phyloP scores from a whole-genome alignment of 1,140 invertebrate genomes.

The Cyphomyrmex costatus region DNA sequence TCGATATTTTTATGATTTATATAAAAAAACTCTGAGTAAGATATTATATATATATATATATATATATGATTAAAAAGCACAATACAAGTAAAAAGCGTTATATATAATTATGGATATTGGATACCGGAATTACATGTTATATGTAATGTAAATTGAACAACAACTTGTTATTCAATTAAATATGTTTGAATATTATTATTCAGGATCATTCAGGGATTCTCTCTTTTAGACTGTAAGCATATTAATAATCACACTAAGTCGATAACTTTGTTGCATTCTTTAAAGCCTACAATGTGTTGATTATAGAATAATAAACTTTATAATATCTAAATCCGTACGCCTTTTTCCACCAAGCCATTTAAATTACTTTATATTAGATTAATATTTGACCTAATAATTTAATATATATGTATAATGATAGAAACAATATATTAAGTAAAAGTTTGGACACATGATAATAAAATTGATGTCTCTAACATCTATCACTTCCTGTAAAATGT shows the following conservation, averaged over 20 bases:
- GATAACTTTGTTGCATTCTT: slow-evolving; percentile 58
- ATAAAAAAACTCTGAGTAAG: slow-evolving; percentile 9
- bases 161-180: slow-evolving; percentile 34
- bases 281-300: not conserved
- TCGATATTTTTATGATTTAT: slow-evolving; percentile 20
- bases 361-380: slow-evolving; percentile 45
- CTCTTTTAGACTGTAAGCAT: slow-evolving; percentile 69
- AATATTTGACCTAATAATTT: slow-evolving; percentile 7
- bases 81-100: slow-evolving; percentile 62
- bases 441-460: slow-evolving; percentile 48
- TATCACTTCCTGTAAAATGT: slow-evolving; percentile 13
- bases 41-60: slow-evolving; percentile 36
- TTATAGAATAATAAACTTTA: slow-evolving; percentile 53
- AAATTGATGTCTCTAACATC: slow-evolving; percentile 10
- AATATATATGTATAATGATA: not conserved
- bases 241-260: slow-evolving; percentile 28
- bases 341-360: slow-evolving; percentile 36
- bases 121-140: slow-evolving; percentile 38
- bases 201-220: slow-evolving; percentile 53
- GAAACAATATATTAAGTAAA: slow-evolving; percentile 41
- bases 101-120: slow-evolving; percentile 38
- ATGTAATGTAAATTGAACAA: slow-evolving; percentile 23
- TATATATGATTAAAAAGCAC: slow-evolving; percentile 47
- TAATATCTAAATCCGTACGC: slow-evolving; percentile 31
- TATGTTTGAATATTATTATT: slow-evolving; percentile 22